These are phyloP conservation scores for Caenorhabditis sp. DNA, from an alignment of 2,888 invertebrate genomes.

Conservation along the genomic window DNA sequence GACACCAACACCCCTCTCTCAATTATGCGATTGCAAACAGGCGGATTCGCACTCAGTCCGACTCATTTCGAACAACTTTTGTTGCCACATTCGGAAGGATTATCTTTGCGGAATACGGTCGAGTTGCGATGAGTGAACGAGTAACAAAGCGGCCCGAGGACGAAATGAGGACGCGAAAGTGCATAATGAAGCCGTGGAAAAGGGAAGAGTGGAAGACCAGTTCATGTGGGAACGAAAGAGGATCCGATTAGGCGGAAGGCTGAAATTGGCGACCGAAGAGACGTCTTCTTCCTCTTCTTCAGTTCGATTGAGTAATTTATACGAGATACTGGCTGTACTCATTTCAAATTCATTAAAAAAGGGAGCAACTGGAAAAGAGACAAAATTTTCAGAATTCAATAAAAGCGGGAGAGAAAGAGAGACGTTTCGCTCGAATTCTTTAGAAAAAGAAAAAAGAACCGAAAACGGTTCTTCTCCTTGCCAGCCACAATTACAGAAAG, in stretches of 20 bases:
- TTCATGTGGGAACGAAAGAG: conserved; percentile 1
- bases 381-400: background rate
- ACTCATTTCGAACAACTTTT: conserved; percentile 12
- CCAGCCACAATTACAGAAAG: background rate
- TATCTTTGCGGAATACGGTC: conserved; percentile 6
- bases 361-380: too few relatives aligned
- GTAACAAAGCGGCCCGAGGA: conserved; percentile 20
- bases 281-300: too few relatives aligned
- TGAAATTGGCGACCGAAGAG: background rate
- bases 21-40: conserved; percentile 28
- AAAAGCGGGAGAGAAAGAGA: background rate
- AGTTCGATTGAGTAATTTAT: conserved; percentile 16
- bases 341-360: conserved; percentile 47
- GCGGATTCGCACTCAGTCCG: background rate
- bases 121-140: conserved; percentile 26
- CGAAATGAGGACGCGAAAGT: conserved; percentile 20
- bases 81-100: conserved; percentile 21
- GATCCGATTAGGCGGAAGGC: background rate
- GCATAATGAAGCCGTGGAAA: conserved; percentile 13
- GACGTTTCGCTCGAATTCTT: too few relatives aligned
- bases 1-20: conserved; percentile 7
- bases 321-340: background rate
- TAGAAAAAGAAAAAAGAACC: too few relatives aligned
- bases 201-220: background rate
- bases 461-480: background rate